Evolutionary conservation across 1,140 invertebrate genomes (phyloP).

Genomic region (Saxidomus purpurata): DNA sequence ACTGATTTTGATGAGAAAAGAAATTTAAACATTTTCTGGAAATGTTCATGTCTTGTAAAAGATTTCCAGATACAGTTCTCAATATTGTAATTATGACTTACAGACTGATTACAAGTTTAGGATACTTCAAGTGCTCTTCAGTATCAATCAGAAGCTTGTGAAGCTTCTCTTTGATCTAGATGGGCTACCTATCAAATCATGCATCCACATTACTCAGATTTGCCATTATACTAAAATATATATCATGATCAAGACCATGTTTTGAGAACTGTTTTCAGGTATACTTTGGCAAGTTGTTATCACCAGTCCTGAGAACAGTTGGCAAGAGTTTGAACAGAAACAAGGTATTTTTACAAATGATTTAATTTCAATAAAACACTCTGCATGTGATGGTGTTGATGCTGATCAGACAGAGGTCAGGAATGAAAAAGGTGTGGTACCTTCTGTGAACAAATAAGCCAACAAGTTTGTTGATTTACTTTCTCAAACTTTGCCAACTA

Average conservation of each 20-base stretch:
- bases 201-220: slow-evolving; percentile 50
- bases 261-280: slow-evolving; percentile 13
- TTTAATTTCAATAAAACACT: not conserved
- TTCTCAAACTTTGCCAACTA: no score
- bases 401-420: not conserved
- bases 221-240: slow-evolving; percentile 5
- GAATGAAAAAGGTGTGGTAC: not conserved
- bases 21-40: no score
- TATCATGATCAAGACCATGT: slow-evolving; percentile 7
- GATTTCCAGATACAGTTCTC: not conserved
- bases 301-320: not conserved
- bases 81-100: slow-evolving; percentile 3
- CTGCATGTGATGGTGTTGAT: not conserved
- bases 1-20: no score
- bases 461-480: not conserved
- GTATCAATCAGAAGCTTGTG: slow-evolving; percentile 47
- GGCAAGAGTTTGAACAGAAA: slow-evolving; percentile 25
- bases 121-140: slow-evolving; percentile 57
- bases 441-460: not conserved
- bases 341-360: slow-evolving; percentile 31
- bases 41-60: not conserved
- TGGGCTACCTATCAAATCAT: slow-evolving; percentile 51
- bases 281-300: slow-evolving; percentile 22
- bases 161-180: slow-evolving; percentile 59
- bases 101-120: slow-evolving; percentile 43